Percentiles rank a stretch among this genome's conserved stretches.
Conservation (phyloP, 1,140 invertebrate species). For the Bathynomus jamesi region DNA sequence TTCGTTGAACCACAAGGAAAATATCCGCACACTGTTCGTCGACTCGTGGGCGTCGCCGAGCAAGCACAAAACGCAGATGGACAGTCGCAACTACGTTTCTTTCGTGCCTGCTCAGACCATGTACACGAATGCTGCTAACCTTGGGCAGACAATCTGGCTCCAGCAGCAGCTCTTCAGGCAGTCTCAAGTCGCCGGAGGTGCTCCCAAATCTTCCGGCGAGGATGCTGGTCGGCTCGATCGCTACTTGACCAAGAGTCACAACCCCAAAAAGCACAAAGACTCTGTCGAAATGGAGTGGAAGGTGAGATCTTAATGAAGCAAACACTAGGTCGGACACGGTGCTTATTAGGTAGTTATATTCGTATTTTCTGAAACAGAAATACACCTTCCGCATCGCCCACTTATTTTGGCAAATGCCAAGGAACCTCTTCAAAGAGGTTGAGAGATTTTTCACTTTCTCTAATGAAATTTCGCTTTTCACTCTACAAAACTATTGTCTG, state of each 20-base stretch:
- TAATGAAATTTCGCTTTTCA: too few species aligned
- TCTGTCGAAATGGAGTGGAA: constrained; percentile 29
- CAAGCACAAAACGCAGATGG: background rate
- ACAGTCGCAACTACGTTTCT: background rate
- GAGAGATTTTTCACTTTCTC: too few species aligned
- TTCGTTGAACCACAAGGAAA: background rate
- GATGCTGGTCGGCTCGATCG: background rate
- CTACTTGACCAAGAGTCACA: constrained; percentile 14
- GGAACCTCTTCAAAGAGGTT: too few species aligned
- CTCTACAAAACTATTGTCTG: too few species aligned
- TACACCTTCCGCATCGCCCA: too few species aligned
- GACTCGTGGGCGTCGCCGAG: background rate
- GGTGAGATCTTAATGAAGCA: too few species aligned
- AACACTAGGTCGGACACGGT: too few species aligned
- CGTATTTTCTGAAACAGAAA: too few species aligned
- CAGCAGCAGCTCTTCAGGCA: constrained; percentile 63
- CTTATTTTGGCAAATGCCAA: too few species aligned
- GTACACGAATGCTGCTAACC: constrained; percentile 64
- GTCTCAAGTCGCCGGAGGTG: constrained; percentile 38
- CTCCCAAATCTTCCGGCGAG: constrained; percentile 14
- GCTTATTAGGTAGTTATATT: too few species aligned
- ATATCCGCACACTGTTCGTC: background rate
- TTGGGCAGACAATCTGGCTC: constrained; percentile 62
- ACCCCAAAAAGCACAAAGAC: constrained; percentile 5
- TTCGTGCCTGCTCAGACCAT: constrained; percentile 48